Percentiles rank a stretch among this genome's conserved stretches.
These are phyloP conservation scores for Craterocephalus amniculus DNA, from an alignment of 2,797 vertebrate species.

Conservation along the genomic window DNA sequence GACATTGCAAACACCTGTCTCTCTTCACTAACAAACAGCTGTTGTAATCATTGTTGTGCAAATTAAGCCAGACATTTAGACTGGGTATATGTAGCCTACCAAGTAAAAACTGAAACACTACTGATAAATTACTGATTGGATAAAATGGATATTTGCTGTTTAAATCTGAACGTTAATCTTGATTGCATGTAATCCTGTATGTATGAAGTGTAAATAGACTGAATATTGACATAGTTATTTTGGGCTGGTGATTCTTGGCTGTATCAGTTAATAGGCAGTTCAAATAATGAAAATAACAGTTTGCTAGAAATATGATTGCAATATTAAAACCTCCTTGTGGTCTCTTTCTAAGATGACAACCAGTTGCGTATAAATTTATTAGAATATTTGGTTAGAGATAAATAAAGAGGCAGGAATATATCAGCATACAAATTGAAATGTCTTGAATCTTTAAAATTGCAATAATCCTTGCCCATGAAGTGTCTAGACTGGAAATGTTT, in stretches of 20 bases:
- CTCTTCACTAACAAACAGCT: constrained; percentile 2
- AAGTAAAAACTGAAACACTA: no score
- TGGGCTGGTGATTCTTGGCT: background rate
- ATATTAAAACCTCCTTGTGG: background rate
- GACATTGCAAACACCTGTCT: constrained; percentile 14
- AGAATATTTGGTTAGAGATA: background rate
- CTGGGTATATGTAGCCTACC: no score
- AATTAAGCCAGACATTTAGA: constrained; percentile 4
- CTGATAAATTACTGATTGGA: background rate
- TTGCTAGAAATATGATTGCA: background rate
- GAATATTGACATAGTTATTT: background rate
- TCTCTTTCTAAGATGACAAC: background rate
- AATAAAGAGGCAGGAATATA: background rate
- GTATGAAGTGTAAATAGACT: background rate
- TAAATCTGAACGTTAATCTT: background rate
- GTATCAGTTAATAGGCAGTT: background rate
- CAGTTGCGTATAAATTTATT: background rate
- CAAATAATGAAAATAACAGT: background rate
- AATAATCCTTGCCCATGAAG: constrained; percentile 15
- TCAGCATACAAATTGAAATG: background rate
- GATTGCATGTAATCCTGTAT: background rate
- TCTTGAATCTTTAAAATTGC: background rate
- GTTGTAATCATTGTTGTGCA: background rate
- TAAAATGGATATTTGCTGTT: background rate
- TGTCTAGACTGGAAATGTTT: constrained; percentile 14